These are phyloP conservation scores for Corapipo altera DNA, from an alignment of 2,113 vertebrate species.

Conservation along the genomic window DNA sequence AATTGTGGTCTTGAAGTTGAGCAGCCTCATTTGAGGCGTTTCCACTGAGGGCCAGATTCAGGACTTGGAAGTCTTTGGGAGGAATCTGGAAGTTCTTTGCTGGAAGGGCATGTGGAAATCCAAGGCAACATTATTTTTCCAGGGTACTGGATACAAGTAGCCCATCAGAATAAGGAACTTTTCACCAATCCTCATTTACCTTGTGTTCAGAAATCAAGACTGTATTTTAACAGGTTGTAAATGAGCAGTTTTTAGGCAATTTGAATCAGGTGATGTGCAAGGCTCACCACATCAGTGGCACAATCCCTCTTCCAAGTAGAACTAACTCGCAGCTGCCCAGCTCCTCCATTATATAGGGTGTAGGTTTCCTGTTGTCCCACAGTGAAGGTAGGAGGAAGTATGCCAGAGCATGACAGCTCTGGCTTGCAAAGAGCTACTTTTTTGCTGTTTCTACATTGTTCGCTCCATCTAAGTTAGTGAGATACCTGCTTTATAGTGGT, in stretches of 20 bases:
- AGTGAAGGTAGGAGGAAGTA: background rate
- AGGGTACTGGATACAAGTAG: background rate
- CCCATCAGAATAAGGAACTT: background rate
- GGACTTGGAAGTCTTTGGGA: background rate
- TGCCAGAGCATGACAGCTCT: background rate
- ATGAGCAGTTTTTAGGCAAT: background rate
- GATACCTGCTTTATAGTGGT: background rate
- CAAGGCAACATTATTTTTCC: background rate
- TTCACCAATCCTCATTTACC: background rate
- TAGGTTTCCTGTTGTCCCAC: background rate
- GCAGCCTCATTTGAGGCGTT: background rate
- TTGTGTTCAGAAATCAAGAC: background rate
- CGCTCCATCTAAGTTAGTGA: background rate
- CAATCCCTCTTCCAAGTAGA: background rate
- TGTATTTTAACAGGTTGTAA: background rate
- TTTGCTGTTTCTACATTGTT: background rate
- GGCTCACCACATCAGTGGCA: background rate
- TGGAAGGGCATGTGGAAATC: background rate
- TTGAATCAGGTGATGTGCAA: background rate
- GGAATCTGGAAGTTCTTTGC: background rate
- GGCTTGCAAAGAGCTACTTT: background rate
- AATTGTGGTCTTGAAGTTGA: background rate
- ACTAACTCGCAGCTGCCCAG: background rate
- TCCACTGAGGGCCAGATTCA: background rate
- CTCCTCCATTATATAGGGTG: fast-evolving